Conservation (phyloP, 2,888 invertebrate species). For the Heliconius ethilla region DNA sequence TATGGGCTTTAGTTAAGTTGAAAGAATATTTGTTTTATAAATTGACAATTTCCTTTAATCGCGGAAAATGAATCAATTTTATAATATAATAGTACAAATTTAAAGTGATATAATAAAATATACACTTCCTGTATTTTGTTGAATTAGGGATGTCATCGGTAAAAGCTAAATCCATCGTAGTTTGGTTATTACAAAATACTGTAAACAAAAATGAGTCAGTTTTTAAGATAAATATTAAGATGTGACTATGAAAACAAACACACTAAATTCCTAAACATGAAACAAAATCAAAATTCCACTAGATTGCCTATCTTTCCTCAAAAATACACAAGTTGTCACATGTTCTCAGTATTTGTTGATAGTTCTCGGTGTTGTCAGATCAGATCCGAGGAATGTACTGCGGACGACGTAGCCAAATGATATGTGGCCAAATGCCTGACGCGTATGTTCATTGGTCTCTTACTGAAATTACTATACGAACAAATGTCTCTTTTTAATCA, state of each 20-base stretch:
- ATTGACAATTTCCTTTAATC: no score
- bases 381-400: slow-evolving; percentile 29
- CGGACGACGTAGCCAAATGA: slow-evolving; percentile 24
- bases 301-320: slow-evolving; percentile 12
- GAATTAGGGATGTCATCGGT: no score
- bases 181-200: neutral
- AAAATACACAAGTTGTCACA: slow-evolving; percentile 7
- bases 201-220: neutral
- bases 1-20: no score
- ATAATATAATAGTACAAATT: no score
- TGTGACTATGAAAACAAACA: slow-evolving; percentile 5
- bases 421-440: slow-evolving; percentile 28
- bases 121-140: no score
- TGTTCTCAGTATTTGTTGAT: slow-evolving; percentile 32
- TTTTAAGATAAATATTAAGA: neutral
- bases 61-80: no score
- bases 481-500: no score
- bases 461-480: neutral
- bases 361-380: slow-evolving; percentile 30
- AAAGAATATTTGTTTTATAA: no score
- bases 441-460: neutral
- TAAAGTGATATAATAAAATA: no score
- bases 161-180: no score
- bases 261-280: slow-evolving; percentile 14
- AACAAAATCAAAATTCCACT: neutral